Evolutionary conservation across 2,797 vertebrate genomes (phyloP).

Genomic region (Orientallactaga sibirica): DNA sequence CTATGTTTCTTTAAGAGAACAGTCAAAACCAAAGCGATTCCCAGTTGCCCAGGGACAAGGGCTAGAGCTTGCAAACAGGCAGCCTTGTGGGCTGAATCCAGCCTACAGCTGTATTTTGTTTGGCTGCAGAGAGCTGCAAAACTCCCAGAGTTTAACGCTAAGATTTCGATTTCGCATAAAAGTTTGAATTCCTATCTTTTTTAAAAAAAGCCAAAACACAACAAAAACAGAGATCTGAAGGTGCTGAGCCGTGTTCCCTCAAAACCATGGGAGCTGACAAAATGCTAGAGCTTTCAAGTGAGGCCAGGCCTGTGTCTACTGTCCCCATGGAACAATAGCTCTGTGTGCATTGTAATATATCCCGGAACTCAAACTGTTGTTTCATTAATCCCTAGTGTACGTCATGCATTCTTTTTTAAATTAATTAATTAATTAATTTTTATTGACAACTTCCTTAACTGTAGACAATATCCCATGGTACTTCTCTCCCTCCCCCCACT

Average conservation of each 20-base stretch:
- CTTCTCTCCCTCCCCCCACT: too few species aligned
- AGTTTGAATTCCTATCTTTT: constrained; percentile 62
- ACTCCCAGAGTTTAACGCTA: constrained; percentile 73
- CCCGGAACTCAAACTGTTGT: background rate
- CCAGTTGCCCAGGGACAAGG: constrained; percentile 40
- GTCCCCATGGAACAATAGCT: background rate
- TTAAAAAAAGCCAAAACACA: background rate
- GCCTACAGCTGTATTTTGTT: constrained; percentile 81
- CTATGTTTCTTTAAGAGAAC: constrained; percentile 77
- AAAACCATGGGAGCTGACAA: background rate
- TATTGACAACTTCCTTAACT: too few species aligned
- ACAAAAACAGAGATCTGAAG: background rate
- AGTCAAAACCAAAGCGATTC: constrained; percentile 61
- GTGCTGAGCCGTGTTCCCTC: background rate
- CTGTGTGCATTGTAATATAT: background rate
- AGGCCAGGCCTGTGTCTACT: background rate
- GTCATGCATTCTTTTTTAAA: background rate
- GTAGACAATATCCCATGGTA: too few species aligned
- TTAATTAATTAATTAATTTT: too few species aligned
- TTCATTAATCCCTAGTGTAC: background rate
- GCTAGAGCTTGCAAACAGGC: constrained; percentile 59
- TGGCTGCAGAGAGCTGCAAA: constrained; percentile 75
- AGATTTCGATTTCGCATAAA: constrained; percentile 74
- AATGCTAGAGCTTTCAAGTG: background rate
- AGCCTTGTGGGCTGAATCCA: constrained; percentile 10